Base-by-base conservation (phyloP, 2,888 invertebrate species). In the Synergus itoensis region DNA sequence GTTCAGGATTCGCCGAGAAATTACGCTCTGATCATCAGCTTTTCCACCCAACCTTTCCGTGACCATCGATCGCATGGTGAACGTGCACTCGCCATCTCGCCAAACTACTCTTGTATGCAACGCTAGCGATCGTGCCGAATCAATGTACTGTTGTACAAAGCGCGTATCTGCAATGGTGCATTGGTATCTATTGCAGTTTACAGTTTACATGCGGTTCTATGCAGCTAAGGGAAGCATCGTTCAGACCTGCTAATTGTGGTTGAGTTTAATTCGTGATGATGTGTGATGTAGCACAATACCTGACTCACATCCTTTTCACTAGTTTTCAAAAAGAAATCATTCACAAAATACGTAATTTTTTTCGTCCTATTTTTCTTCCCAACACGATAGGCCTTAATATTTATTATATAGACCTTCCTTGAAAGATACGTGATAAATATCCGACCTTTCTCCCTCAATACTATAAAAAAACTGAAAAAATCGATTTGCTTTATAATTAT, bases 211-310 rank as follows among this genome's bases (percentile, higher is more conserved):
- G 84, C 82, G 85, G 88, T 87, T 84, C 84, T 86, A 78, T 80
- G 83, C 79, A 83, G 80, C 84, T 85, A 83, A 85, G 85, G 87
- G 84, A 85, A 86, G 82, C 86, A 78, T 73, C 79, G 81, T 64
- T 28, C 21, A 69, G 76, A 69, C 80, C 83, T 77, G 83, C 88
- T 88, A 89, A 89, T 89, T 88, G 88, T 86, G 89, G 89, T 89
- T 84, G 88, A 87, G 88, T 89, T 88, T 87, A 86, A 89, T 89
- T 88, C 86, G 81, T 82, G 80, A 69, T 83, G 84, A 84, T 83
- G 83, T 83, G 79, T 73, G 43, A 73, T 81, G 73, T 41, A 53
- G 28, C 9, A 21, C 62, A 62, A 62, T 62, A 16, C 18, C 60
- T 41, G 21, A 41, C 41, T 62, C 40, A 41, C n/a, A 9, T 62